These are phyloP conservation scores for Erythrolamprus reginae DNA, from an alignment of 2,113 vertebrate species.

Conservation along the genomic window DNA sequence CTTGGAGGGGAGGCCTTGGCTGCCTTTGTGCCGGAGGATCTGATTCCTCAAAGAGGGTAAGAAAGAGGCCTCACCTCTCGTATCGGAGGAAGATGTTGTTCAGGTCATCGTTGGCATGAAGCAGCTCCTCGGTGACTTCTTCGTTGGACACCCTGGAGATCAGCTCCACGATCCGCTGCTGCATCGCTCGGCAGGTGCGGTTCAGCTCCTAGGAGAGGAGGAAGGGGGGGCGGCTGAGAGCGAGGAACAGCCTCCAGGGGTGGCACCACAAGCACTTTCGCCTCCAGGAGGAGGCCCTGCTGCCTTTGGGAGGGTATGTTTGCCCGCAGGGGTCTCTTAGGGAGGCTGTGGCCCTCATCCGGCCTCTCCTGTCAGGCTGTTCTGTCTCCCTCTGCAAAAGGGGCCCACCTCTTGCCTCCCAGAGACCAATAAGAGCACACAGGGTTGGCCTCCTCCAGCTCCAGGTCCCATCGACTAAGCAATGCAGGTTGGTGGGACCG, in stretches of 20 bases:
- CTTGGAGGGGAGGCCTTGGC: background rate
- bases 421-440: no score
- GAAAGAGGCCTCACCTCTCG: slow-evolving; percentile 75
- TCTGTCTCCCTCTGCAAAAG: background rate
- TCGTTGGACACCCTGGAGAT: slow-evolving; percentile 93
- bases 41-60: background rate
- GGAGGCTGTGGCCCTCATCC: background rate
- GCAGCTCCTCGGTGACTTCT: slow-evolving; percentile 91
- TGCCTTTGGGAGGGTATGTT: background rate
- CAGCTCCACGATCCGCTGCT: slow-evolving; percentile 93
- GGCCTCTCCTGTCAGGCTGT: background rate
- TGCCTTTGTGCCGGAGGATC: background rate
- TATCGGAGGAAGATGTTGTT: slow-evolving; percentile 96
- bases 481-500: no score
- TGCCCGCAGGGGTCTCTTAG: background rate
- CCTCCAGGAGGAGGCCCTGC: background rate
- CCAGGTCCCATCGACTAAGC: no score
- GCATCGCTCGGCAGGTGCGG: slow-evolving; percentile 94
- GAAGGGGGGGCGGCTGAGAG: background rate
- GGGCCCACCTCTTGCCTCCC: no score
- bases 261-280: background rate
- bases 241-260: background rate
- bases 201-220: slow-evolving; percentile 84
- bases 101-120: slow-evolving; percentile 95
- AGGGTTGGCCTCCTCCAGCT: no score